Conservation (phyloP, 2,888 invertebrate genomes). For the Eupithecia insigniata region DNA sequence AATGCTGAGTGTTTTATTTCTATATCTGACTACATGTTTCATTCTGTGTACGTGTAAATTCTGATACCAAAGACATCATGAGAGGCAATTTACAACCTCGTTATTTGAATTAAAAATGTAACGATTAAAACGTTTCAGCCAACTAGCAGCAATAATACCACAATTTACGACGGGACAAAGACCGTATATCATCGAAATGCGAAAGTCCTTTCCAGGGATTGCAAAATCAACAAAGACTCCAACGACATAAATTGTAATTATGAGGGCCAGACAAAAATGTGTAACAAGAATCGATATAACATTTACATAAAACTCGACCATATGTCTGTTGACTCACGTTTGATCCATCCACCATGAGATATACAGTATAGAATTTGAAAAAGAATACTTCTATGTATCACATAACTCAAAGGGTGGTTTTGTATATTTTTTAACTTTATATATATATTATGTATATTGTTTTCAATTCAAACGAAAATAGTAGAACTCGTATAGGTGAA, state of each 20-base stretch:
- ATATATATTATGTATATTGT: too few species aligned
- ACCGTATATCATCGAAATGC: slow-evolving; percentile 37
- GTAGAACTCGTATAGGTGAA: background rate
- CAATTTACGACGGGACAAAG: slow-evolving; percentile 35
- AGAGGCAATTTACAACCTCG: slow-evolving; percentile 24
- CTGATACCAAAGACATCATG: slow-evolving; percentile 15
- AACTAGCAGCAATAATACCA: slow-evolving; percentile 35
- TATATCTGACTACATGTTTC: background rate
- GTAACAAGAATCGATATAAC: slow-evolving; percentile 32
- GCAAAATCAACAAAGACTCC: slow-evolving; percentile 35
- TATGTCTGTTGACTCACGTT: slow-evolving; percentile 15
- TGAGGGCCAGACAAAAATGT: slow-evolving; percentile 46
- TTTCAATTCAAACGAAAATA: background rate
- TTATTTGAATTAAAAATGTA: slow-evolving; percentile 34
- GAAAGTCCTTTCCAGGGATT: slow-evolving; percentile 35
- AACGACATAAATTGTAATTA: slow-evolving; percentile 65
- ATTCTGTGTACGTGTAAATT: slow-evolving; percentile 3
- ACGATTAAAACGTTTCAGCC: slow-evolving; percentile 31
- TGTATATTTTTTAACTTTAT: background rate
- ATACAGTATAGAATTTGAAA: background rate
- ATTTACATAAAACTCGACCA: slow-evolving; percentile 10
- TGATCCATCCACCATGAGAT: background rate
- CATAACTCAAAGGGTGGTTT: background rate
- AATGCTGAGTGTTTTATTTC: background rate
- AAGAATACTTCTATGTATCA: background rate